A percentile compares a stretch with the other conserved stretches of the same genome.
Conservation (phyloP, 2,888 invertebrate genomes). For the Nemurella pictetii region DNA sequence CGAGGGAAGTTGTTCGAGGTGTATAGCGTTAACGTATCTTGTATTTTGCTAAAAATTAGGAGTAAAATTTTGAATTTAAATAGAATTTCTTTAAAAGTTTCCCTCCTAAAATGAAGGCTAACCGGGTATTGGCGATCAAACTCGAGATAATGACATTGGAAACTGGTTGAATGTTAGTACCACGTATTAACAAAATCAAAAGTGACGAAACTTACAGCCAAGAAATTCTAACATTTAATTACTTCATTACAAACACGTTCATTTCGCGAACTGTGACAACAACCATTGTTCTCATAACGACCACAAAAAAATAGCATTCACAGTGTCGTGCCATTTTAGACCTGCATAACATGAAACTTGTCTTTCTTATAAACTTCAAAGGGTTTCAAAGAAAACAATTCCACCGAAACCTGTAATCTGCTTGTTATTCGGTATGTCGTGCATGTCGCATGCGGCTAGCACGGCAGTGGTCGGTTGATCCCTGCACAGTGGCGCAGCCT, state of each 20-base stretch:
- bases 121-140: no score
- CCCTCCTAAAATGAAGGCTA: no score
- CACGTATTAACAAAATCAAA: neutral
- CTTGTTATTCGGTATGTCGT: neutral
- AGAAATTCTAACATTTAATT: neutral
- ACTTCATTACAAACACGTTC: neutral
- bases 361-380: neutral
- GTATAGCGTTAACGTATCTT: no score
- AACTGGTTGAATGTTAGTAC: no score
- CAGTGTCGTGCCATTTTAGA: neutral
- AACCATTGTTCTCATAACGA: neutral
- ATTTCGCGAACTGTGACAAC: neutral
- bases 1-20: neutral
- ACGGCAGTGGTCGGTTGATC: neutral
- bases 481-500: neutral
- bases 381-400: neutral
- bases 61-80: no score
- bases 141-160: no score
- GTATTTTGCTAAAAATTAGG: no score
- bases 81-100: no score
- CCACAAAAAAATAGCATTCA: neutral
- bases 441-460: neutral
- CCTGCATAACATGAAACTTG: neutral
- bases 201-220: neutral
- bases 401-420: neutral